Conservation (phyloP, 2,888 invertebrate species). For the Caenorhabditis becei region DNA sequence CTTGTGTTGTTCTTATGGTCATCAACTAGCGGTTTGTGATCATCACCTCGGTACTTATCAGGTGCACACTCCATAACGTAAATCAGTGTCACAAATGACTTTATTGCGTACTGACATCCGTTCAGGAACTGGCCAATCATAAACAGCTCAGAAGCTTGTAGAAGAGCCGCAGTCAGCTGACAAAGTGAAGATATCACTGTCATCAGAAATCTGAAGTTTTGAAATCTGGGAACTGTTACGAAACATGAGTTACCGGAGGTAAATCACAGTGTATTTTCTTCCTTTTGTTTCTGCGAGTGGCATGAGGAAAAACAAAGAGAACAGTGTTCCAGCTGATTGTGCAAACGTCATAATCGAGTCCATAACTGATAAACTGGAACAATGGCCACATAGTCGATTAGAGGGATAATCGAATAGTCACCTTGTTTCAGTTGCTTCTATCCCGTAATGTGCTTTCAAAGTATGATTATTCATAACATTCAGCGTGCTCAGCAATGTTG, state of each 20-base stretch:
- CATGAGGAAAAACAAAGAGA: conserved; percentile 51
- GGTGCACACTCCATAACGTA: conserved; percentile 65
- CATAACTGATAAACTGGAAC: conserved; percentile 59
- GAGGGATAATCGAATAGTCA: conserved; percentile 8
- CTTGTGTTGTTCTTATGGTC: not conserved
- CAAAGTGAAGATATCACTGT: conserved; percentile 24
- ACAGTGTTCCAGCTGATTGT: conserved; percentile 31
- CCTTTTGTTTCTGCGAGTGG: conserved; percentile 61
- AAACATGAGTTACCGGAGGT: conserved; percentile 40
- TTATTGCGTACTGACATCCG: conserved; percentile 32
- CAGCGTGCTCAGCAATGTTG: conserved; percentile 51
- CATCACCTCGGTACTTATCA: conserved; percentile 54
- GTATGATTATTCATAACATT: conserved; percentile 60
- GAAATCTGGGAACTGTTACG: too few species aligned
- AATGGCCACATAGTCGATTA: not conserved
- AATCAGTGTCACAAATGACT: conserved; percentile 49
- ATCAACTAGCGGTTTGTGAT: not conserved
- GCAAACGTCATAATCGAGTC: conserved; percentile 41
- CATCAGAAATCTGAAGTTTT: conserved; percentile 31
- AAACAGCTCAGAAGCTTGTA: conserved; percentile 57
- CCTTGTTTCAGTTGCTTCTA: conserved; percentile 42
- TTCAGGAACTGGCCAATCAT: conserved; percentile 49
- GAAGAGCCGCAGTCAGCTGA: conserved; percentile 42
- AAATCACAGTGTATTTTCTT: conserved; percentile 51
- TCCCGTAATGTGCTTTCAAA: conserved; percentile 47